A percentile compares a stretch with the other conserved stretches of the same genome.
Conservation (phyloP, 1,140 invertebrate genomes). For the Drosophila baimaii region DNA sequence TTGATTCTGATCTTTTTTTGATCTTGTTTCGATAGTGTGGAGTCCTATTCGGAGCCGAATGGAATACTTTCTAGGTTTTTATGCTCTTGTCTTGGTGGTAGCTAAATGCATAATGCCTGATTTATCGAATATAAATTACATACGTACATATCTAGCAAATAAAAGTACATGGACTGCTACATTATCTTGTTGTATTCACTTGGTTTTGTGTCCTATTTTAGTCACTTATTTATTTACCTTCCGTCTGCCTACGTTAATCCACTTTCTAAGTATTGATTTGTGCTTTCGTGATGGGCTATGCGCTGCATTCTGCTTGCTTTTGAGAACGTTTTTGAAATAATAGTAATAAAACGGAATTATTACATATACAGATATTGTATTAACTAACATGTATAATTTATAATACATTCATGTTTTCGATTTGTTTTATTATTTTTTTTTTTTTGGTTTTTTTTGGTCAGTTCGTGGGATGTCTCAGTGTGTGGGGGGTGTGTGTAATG, state of each 20-base stretch:
- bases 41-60: not conserved
- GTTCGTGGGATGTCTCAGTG: constrained; percentile 63
- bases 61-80: constrained; percentile 22
- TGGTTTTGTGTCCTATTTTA: constrained; percentile 43
- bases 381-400: constrained; percentile 47
- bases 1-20: constrained; percentile 22
- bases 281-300: constrained; percentile 78
- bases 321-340: constrained; percentile 51
- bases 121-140: constrained; percentile 79
- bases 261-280: constrained; percentile 69
- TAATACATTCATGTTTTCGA: constrained; percentile 56
- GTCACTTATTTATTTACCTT: constrained; percentile 34
- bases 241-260: constrained; percentile 12
- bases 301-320: constrained; percentile 70
- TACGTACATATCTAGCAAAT: constrained; percentile 79
- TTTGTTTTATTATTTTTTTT: constrained; percentile 18
- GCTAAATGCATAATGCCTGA: constrained; percentile 77
- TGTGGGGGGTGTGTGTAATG: constrained; percentile 39
- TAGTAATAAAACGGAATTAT: constrained; percentile 19
- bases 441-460: constrained; percentile 60
- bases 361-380: constrained; percentile 45
- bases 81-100: constrained; percentile 48
- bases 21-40: constrained; percentile 27
- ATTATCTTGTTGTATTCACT: constrained; percentile 28
- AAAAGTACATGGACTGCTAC: constrained; percentile 75